Evolutionary conservation across 2,888 invertebrate species (phyloP).

Genomic region (Tolmerus cingulatus): DNA sequence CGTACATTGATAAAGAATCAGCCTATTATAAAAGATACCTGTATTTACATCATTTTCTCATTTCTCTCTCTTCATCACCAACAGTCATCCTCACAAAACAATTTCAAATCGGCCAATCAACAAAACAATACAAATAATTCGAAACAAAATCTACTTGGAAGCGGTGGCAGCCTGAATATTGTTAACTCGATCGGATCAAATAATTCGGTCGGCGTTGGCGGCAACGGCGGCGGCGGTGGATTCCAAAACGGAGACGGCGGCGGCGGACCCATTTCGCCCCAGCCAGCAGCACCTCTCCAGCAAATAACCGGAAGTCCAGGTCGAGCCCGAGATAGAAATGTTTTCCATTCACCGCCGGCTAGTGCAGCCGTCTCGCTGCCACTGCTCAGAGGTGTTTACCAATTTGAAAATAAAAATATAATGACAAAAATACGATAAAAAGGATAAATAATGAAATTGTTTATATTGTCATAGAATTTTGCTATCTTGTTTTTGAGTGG

Average conservation of each 20-base stretch:
- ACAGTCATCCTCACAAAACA: slow-evolving; percentile 51
- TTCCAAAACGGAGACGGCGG: slow-evolving; percentile 24
- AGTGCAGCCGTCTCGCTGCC: slow-evolving; percentile 60
- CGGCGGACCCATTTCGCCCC: slow-evolving; percentile 53
- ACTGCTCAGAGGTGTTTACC: slow-evolving; percentile 59
- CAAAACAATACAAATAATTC: slow-evolving; percentile 50
- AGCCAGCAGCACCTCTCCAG: slow-evolving; percentile 55
- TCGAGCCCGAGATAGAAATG: slow-evolving; percentile 63
- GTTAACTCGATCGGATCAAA: slow-evolving; percentile 43
- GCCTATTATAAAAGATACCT: neutral
- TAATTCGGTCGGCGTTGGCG: neutral
- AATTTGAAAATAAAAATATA: neutral
- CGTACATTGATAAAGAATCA: neutral
- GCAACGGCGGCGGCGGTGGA: neutral
- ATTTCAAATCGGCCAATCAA: slow-evolving; percentile 48
- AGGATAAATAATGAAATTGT: neutral
- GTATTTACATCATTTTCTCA: slow-evolving; percentile 28
- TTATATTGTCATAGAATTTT: neutral
- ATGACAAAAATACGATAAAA: neutral
- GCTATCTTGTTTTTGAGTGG: neutral
- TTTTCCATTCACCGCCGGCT: slow-evolving; percentile 60
- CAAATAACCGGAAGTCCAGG: slow-evolving; percentile 62
- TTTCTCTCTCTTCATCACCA: slow-evolving; percentile 29
- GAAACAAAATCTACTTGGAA: slow-evolving; percentile 45
- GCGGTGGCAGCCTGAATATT: slow-evolving; percentile 43